These are phyloP conservation scores for Melanerpes aurifrons DNA, from an alignment of 2,113 vertebrate species.

Conservation along the genomic window DNA sequence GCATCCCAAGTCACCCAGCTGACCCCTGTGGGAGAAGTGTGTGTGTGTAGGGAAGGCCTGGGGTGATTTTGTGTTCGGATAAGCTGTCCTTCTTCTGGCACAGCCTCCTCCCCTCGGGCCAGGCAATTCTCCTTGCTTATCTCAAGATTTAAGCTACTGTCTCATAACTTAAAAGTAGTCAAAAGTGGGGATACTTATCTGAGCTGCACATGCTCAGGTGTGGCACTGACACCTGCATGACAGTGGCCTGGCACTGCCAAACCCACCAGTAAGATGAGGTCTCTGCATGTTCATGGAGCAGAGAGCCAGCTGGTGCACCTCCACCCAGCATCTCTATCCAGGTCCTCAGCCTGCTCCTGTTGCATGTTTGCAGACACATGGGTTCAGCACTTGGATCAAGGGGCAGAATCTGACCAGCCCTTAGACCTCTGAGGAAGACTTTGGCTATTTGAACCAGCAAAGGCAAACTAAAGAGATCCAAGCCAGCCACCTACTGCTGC, in stretches of 20 bases:
- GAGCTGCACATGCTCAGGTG: rapidly evolving
- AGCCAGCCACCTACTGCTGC: conserved; percentile 71
- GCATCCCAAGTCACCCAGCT: neutral
- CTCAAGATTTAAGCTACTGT: neutral
- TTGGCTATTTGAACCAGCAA: neutral
- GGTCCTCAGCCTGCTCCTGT: neutral
- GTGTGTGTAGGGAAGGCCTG: neutral
- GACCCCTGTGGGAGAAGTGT: rapidly evolving
- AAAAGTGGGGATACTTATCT: neutral
- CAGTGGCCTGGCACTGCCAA: rapidly evolving
- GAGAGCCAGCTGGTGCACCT: neutral
- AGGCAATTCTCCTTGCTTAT: neutral
- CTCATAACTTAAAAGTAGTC: neutral
- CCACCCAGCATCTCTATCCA: neutral
- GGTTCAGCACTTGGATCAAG: neutral
- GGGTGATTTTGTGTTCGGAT: neutral
- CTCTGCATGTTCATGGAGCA: rapidly evolving
- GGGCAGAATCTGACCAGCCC: neutral
- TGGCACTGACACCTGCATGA: rapidly evolving
- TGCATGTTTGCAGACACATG: rapidly evolving
- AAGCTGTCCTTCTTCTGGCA: neutral
- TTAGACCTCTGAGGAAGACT: neutral
- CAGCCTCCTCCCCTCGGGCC: neutral
- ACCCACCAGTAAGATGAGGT: rapidly evolving
- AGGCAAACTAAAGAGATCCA: conserved; percentile 54